Evolutionary conservation across 2,113 vertebrate genomes (phyloP), one percentile per base, ranked within the genome.

Genomic region (Larimichthys crocea): DNA sequence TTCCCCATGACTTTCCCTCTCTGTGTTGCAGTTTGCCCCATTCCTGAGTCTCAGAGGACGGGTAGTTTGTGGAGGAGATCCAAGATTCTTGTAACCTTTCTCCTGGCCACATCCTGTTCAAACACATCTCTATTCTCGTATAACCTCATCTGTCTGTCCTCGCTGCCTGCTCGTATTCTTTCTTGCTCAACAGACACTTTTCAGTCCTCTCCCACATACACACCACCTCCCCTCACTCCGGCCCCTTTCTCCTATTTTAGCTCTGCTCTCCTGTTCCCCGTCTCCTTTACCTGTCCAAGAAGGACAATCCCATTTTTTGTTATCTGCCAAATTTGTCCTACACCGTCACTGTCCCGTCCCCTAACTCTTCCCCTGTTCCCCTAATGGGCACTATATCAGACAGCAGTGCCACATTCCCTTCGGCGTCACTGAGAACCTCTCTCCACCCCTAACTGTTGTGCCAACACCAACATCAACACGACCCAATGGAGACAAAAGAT

Each of bases 401-500:
- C 78, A 83, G 44, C 85, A 67, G 80, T 68, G 67, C 76, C 88
- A 89, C 85, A 88, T 91, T 88, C 87, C 91, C 89, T 86, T 84
- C 86, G 44, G 73, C 79, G 20, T 66, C 74, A 57, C 82, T 75
- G 76, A 86, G n/a, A 85, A 46, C 59, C 77, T 80, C 87, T 74
- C 80, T 84, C 76, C 82, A 70, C 60, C 89, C 85, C 68, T 94
- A 91, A 93, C 83, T 16, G 8, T 81, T 64, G 84, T 61, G 48
- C 81, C 74, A 48, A 86, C 90, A 80, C 86, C 79, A 44, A 86
- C 88, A 75, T 77, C 88, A 91, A 86, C 85, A 50, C 50, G 1
- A 79, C 52, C 89, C 91, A 64, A 99, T 99, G 98, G 98, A 99
- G 93, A 95, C 94, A 84, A 92, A 96, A 82, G 94, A 94, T 74